A percentile compares a stretch with the other conserved stretches of the same genome.
Evolutionary conservation across 2,888 invertebrate genomes (phyloP).

Genomic region (Drosophila falleni): DNA sequence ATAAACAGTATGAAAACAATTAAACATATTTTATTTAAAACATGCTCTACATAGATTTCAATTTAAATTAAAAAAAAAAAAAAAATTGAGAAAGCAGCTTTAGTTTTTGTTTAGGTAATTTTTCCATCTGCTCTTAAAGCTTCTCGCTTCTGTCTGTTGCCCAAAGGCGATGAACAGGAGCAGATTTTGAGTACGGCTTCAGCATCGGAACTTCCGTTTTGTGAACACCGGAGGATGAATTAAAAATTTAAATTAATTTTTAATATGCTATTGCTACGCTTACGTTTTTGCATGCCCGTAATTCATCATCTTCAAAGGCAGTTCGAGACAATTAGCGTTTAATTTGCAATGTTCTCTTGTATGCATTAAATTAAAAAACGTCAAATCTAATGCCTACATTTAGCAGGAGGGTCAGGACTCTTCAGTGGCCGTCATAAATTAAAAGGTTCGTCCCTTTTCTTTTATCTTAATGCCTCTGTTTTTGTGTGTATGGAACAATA

Average conservation of each 20-base stretch:
- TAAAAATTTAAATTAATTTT: slow-evolving; percentile 75
- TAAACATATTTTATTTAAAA: no score
- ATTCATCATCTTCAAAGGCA: slow-evolving; percentile 73
- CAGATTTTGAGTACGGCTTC: background rate
- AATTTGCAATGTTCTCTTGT: slow-evolving; percentile 62
- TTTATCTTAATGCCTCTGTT: slow-evolving; percentile 51
- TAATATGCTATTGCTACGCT: slow-evolving; percentile 52
- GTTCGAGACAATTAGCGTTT: slow-evolving; percentile 70
- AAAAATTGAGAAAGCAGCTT: background rate
- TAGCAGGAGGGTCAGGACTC: slow-evolving; percentile 16
- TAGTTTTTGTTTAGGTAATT: background rate
- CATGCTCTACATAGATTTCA: no score
- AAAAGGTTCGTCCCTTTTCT: slow-evolving; percentile 60
- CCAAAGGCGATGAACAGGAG: background rate
- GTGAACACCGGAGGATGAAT: slow-evolving; percentile 55
- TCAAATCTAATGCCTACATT: slow-evolving; percentile 33
- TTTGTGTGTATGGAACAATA: slow-evolving; percentile 56
- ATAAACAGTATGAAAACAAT: no score
- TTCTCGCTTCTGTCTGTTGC: background rate
- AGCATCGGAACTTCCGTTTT: slow-evolving; percentile 30
- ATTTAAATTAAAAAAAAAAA: background rate
- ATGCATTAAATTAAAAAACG: slow-evolving; percentile 24
- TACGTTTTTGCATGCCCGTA: slow-evolving; percentile 15
- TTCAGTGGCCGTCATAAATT: slow-evolving; percentile 65
- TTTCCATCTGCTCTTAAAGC: background rate